phyloP scores from a whole-genome alignment of 2,888 invertebrate genomes.

The Pheosia gnoma region DNA sequence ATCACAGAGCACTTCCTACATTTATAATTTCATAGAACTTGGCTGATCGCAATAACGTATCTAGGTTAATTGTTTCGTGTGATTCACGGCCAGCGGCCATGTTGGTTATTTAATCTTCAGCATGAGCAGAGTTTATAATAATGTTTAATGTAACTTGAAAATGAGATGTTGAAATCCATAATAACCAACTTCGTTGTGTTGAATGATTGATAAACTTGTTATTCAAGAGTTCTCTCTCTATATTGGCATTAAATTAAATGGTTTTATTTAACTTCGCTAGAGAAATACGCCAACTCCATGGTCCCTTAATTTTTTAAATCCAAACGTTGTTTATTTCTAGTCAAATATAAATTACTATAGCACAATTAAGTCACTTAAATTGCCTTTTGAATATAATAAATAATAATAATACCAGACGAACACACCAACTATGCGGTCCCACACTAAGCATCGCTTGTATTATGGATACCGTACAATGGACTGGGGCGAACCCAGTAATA shows the following conservation, averaged over 20 bases:
- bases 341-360: no score
- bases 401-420: no score
- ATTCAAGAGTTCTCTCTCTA: slow-evolving; percentile 17
- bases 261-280: background rate
- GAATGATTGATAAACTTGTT: background rate
- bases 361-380: no score
- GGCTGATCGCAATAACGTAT: slow-evolving; percentile 48
- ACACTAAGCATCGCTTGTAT: no score
- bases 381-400: no score
- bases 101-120: slow-evolving; percentile 35
- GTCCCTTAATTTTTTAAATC: no score
- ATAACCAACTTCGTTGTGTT: background rate
- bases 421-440: no score
- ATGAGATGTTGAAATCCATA: background rate
- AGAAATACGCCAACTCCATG: no score
- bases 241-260: background rate
- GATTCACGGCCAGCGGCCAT: slow-evolving; percentile 51
- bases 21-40: slow-evolving; percentile 73
- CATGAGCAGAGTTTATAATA: slow-evolving; percentile 14
- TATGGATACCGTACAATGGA: no score
- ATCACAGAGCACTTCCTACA: slow-evolving; percentile 70
- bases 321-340: no score
- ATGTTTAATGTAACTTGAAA: background rate
- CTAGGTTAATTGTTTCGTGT: slow-evolving; percentile 67
- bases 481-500: no score